Conservation (phyloP, 2,888 invertebrate genomes). For the Pheosia tremula region DNA sequence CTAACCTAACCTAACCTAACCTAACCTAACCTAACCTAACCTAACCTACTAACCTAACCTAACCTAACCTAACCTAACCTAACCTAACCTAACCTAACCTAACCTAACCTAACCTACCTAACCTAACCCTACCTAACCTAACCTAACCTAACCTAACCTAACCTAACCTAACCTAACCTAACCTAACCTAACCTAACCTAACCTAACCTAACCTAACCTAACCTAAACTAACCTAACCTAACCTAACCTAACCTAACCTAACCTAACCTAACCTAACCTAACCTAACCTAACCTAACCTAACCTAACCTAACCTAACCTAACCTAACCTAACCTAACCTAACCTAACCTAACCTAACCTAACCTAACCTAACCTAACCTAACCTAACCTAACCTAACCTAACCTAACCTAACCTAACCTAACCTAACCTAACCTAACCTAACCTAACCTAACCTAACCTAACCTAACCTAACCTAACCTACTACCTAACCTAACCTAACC, state of each 20-base stretch:
- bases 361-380: slow-evolving; percentile 18
- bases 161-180: slow-evolving; percentile 30
- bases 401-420: slow-evolving; percentile 12
- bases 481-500: slow-evolving; percentile 20
- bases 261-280: slow-evolving; percentile 23
- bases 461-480: slow-evolving; percentile 22
- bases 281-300: slow-evolving; percentile 30
- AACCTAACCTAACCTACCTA: slow-evolving; percentile 25
- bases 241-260: slow-evolving; percentile 30
- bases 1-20: slow-evolving; percentile 23
- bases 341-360: slow-evolving; percentile 16
- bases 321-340: slow-evolving; percentile 25
- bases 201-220: slow-evolving; percentile 17
- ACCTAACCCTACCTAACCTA: slow-evolving; percentile 26
- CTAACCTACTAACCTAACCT: slow-evolving; percentile 28
- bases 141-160: slow-evolving; percentile 28
- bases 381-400: slow-evolving; percentile 15
- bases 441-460: slow-evolving; percentile 24
- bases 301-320: slow-evolving; percentile 29
- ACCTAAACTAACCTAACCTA: slow-evolving; percentile 30
- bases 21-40: slow-evolving; percentile 24
- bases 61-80: slow-evolving; percentile 27
- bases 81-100: slow-evolving; percentile 26
- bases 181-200: slow-evolving; percentile 22
- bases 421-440: slow-evolving; percentile 17